A percentile compares a stretch with the other conserved stretches of the same genome.
These are phyloP conservation scores for Pilophorus perplexus DNA, from an alignment of 2,888 invertebrate species.

Conservation along the genomic window DNA sequence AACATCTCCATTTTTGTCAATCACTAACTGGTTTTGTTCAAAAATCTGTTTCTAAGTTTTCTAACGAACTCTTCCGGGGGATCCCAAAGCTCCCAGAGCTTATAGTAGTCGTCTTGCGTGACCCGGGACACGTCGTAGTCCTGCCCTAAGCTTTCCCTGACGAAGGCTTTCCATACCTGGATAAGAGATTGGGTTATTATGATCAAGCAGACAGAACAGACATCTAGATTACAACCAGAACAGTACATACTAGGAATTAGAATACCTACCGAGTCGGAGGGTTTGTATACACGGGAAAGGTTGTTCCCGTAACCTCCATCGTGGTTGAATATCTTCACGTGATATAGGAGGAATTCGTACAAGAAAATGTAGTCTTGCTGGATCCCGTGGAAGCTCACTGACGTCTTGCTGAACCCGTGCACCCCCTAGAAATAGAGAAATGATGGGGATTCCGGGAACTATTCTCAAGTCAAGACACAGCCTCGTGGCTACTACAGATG, in stretches of 20 bases:
- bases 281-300: conserved; percentile 52
- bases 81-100: conserved; percentile 27
- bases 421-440: conserved; percentile 47
- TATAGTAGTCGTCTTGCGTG: conserved; percentile 39
- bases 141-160: conserved; percentile 42
- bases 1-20: no score
- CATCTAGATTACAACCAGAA: no score
- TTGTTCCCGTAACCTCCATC: conserved; percentile 54
- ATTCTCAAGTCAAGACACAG: no score
- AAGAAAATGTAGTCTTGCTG: conserved; percentile 58
- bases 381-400: conserved; percentile 55
- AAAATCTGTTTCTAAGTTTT: conserved; percentile 10
- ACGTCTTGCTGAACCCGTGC: conserved; percentile 57
- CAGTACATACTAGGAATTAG: background rate
- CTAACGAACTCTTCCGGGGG: conserved; percentile 30
- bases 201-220: background rate
- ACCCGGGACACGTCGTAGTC: conserved; percentile 42
- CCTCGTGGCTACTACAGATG: no score
- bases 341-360: conserved; percentile 58
- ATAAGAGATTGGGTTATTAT: background rate
- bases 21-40: conserved; percentile 23
- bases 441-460: background rate
- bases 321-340: conserved; percentile 54
- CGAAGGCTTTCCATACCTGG: conserved; percentile 46
- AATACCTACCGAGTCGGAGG: conserved; percentile 54